phyloP scores from a whole-genome alignment of 2,113 vertebrate species.

The Charadrius vociferus region DNA sequence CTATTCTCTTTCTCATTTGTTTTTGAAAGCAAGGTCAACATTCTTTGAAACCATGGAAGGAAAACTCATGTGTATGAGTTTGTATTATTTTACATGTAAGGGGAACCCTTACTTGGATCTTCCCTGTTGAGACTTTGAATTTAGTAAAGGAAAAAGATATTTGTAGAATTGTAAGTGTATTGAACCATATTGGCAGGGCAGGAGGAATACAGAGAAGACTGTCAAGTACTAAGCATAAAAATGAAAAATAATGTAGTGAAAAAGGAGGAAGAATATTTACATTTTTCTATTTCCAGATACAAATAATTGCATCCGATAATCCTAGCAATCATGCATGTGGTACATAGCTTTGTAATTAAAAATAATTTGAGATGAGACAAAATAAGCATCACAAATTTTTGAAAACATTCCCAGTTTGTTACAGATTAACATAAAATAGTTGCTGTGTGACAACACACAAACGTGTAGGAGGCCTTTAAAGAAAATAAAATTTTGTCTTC shows the following conservation, averaged over 20 bases:
- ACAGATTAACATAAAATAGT: not conserved
- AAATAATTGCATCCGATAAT: not conserved
- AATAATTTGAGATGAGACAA: not conserved
- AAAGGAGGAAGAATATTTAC: not conserved
- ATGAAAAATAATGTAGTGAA: not conserved
- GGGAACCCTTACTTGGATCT: not conserved
- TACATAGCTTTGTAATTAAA: not conserved
- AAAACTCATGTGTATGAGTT: not conserved
- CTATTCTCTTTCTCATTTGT: not conserved
- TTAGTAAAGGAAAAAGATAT: not conserved
- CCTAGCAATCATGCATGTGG: too few relatives aligned
- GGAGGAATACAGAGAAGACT: not conserved
- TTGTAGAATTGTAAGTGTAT: not conserved
- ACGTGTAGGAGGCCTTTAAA: not conserved
- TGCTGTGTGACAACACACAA: not conserved
- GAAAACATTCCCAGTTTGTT: not conserved
- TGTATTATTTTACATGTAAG: not conserved
- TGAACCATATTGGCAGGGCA: not conserved
- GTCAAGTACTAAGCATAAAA: not conserved
- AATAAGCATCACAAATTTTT: not conserved
- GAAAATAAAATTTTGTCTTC: not conserved
- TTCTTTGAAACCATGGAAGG: not conserved
- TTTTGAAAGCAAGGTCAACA: not conserved
- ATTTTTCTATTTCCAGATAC: not conserved
- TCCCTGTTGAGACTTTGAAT: not conserved